Conservation (phyloP, 2,888 invertebrate species). For the Sinelater perroti region DNA sequence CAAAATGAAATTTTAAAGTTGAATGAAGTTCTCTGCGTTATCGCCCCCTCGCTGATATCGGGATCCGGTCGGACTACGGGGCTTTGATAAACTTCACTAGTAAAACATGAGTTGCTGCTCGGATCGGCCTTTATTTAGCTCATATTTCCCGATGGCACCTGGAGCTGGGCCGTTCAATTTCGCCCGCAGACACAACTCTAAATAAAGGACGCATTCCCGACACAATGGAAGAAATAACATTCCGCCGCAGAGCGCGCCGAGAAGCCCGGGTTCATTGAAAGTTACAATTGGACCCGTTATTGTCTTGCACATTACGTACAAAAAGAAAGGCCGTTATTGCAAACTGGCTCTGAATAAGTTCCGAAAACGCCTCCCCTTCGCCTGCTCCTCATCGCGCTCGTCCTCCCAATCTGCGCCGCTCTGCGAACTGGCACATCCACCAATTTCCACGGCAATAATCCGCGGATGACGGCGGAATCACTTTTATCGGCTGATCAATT, state of each 20-base stretch:
- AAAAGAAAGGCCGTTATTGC: conserved; percentile 30
- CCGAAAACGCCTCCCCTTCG: no score
- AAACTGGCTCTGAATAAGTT: conserved; percentile 29
- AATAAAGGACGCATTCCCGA: conserved; percentile 37
- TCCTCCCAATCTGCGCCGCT: conserved; percentile 17
- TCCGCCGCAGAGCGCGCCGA: conserved; percentile 34
- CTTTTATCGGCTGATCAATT: conserved; percentile 33
- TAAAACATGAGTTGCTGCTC: conserved; percentile 41
- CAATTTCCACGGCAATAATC: conserved; percentile 20
- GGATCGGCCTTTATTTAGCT: conserved; percentile 38
- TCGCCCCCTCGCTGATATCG: conserved; percentile 44
- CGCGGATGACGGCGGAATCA: conserved; percentile 1
- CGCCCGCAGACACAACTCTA: conserved; percentile 38
- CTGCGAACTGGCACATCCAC: neutral
- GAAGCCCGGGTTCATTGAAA: conserved; percentile 34
- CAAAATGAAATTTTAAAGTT: conserved; percentile 51
- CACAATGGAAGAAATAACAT: conserved; percentile 38
- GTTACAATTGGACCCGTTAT: conserved; percentile 37
- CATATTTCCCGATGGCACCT: conserved; percentile 41
- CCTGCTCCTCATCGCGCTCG: conserved; percentile 6
- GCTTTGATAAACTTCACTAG: conserved; percentile 42
- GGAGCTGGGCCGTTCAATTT: conserved; percentile 41
- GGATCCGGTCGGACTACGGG: conserved; percentile 40
- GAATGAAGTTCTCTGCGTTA: conserved; percentile 47
- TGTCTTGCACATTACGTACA: conserved; percentile 31